Conservation (phyloP, 2,113 vertebrate genomes). For the Rhipidura dahli region DNA sequence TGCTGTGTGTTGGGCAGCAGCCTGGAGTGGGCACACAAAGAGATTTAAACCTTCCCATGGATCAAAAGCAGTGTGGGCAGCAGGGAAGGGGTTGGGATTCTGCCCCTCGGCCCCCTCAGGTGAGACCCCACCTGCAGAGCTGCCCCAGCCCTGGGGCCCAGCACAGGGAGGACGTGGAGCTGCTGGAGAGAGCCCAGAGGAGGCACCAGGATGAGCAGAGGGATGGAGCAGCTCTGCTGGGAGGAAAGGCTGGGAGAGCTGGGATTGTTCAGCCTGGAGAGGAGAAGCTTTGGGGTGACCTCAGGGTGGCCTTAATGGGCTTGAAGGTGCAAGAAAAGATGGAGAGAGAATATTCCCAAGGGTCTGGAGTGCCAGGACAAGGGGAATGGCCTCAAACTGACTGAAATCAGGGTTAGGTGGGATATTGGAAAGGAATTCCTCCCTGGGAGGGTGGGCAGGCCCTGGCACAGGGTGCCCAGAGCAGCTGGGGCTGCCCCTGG, state of each 20-base stretch:
- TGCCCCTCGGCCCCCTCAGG: neutral
- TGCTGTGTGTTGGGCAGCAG: neutral
- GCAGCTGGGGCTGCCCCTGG: neutral
- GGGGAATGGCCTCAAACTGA: neutral
- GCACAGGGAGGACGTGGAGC: neutral
- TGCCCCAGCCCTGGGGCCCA: neutral
- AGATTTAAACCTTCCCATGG: neutral
- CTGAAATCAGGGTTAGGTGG: neutral
- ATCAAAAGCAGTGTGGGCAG: accelerated
- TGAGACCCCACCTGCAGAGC: neutral
- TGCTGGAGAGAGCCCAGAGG: neutral
- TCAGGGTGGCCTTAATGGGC: accelerated
- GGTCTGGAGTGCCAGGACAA: neutral
- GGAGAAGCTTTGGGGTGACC: neutral
- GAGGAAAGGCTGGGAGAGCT: neutral
- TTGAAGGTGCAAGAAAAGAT: neutral
- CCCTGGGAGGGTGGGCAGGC: accelerated
- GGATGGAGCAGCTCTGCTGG: neutral
- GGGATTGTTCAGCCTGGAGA: neutral
- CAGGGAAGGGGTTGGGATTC: neutral
- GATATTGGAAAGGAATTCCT: neutral
- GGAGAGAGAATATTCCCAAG: neutral
- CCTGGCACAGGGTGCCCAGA: neutral
- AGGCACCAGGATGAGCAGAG: neutral
- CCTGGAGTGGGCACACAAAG: accelerated